Base-by-base conservation (phyloP, 2,797 vertebrate genomes). In the Malurus leucopterus region DNA sequence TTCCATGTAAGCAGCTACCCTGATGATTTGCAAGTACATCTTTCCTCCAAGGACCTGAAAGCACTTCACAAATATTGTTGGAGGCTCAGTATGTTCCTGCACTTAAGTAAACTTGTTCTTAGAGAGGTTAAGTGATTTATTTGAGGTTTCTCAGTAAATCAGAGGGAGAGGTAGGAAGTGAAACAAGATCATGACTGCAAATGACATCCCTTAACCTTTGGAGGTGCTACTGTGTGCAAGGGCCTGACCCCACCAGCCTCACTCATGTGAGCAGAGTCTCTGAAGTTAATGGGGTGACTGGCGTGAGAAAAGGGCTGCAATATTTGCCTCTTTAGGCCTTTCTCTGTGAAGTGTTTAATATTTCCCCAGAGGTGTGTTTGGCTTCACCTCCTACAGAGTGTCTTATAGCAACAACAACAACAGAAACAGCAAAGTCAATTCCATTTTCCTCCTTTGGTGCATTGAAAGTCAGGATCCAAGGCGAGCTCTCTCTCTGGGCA, bases 41-140 rank as follows among this genome's bases (percentile, higher is more conserved):
- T 95, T 93, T 62, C 50, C 87, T 91, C 87, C 73, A 41, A 67
- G 76, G 89, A 55, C 73, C 54, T 62, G 63, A 30, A 53, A 87
- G 68, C 53, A 49, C 73, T 93, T 84, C 71, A 64, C 87, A 84
- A 81, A 76, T 71, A 38, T 55, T 79, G 61, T 70, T 69, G 78
- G 82, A 93, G 61, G 50, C 71, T 92, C 74, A 57, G 40, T 88
- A 58, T 14, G 44, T 84, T 90, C 82, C 77, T 73, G 67, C 69
- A 85, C 84, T 80, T 88, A 85, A 36, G 49, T 90, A 90, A 94
- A 92, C 91, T 80, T 41, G 11, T 53, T 88, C 86, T 91, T 79
- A 40, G 84, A 59, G 81, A 84, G 90, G 91, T 78, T 94, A 93
- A 93, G 90, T 90, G 92, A 90, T 94, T 91, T 94, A 91, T 62